Evolutionary conservation across 2,888 invertebrate species (phyloP), one percentile per base, ranked within the genome.

Genomic region (Oconnorella tubifera): DNA sequence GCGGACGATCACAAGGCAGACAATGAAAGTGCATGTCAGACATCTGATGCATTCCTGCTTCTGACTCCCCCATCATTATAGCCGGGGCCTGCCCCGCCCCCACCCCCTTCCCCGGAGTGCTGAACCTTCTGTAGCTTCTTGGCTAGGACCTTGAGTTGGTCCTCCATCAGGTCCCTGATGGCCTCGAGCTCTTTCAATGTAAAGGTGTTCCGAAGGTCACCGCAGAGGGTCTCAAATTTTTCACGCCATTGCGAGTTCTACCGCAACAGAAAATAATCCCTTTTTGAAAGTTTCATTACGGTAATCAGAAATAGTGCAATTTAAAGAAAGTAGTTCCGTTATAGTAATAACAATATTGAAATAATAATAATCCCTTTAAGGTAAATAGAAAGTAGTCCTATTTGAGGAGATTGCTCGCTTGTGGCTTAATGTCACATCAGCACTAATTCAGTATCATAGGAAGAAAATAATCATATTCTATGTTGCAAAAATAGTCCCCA

Each of bases 91-190:
- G 40, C 14, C 14, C 53, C 23, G 14, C 25, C 14, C 53, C 14
- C 25, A 6, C 14, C 14, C 14, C 53, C 40, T 40, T 40, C 10
- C 10, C 40, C 40, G 19, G 10, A 40, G 19, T 40, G n/a, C n/a
- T n/a, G n/a, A n/a, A 60, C 28, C 60, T 60, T 60, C 27, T 25
- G 29, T 28, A 60, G 48, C 32, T 60, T 60, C 60, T 31, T 60
- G 19, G 60, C 50, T 1, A 60, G 31, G 1, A 50, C 19, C 60
- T 60, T 60, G 29, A 60, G 28, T 29, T 60, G 60, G 6, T 60
- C 50, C 49, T 48, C 60, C 48, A 60, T 32, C 6, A 48, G 28
- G 27, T 50, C 1, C 1, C 60, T 48, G 60, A 60, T 50, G 2
- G 29, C 29, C 4, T 60, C 60, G 32, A 60, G 50, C 32, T 60